These are phyloP conservation scores for Cyphotilapia sp. DNA, from an alignment of 2,113 vertebrate species.

Conservation along the genomic window DNA sequence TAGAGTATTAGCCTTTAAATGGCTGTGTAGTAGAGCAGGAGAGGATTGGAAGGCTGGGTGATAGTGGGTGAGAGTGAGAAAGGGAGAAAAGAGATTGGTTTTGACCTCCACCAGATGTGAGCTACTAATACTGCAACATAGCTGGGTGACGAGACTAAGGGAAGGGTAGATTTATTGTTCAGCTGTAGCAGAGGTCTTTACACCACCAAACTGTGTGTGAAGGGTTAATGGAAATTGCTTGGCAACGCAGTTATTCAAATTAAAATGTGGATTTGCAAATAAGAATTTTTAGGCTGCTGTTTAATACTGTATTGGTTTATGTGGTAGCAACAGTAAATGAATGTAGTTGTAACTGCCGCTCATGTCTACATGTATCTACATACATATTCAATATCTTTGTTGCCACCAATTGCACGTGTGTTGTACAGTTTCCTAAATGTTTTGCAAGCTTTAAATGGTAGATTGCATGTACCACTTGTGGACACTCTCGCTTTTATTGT, in stretches of 20 bases:
- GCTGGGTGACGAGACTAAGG: not conserved
- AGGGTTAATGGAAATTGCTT: not conserved
- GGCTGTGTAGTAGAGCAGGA: not conserved
- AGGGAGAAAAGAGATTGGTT: slow-evolving; percentile 34
- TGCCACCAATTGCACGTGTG: not conserved
- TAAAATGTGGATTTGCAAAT: not conserved
- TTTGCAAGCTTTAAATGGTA: not conserved
- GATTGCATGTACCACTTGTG: not conserved
- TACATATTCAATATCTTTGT: not conserved
- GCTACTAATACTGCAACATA: slow-evolving; percentile 17
- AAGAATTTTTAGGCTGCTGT: not conserved
- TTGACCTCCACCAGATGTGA: slow-evolving; percentile 41
- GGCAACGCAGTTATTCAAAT: not conserved
- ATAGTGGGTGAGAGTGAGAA: slow-evolving; percentile 7
- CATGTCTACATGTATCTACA: not conserved
- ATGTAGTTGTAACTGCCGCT: not conserved
- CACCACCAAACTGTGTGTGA: not conserved
- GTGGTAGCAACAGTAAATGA: not conserved
- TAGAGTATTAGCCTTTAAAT: not conserved
- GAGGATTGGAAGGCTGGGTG: not conserved
- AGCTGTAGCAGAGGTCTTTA: not conserved
- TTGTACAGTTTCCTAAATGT: not conserved
- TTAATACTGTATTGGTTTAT: not conserved
- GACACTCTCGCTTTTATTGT: not conserved
- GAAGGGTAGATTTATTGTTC: not conserved